Evolutionary conservation across 2,797 vertebrate species (phyloP).

Genomic region (Nyctalus aviator): DNA sequence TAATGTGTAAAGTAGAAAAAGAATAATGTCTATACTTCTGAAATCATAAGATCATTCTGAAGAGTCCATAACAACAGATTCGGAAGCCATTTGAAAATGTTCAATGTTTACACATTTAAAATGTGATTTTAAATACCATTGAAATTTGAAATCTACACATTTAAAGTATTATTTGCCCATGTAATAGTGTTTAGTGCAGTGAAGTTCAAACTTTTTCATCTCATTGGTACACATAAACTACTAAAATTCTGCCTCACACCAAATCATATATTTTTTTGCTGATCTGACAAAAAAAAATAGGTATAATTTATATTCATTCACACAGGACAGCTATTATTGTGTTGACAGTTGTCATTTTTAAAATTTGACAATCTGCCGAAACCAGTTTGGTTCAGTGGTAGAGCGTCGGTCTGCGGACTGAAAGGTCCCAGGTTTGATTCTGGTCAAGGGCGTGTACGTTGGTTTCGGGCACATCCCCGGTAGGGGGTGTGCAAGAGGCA

Average conservation of each 20-base stretch:
- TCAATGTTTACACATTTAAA: conserved; percentile 22
- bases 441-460: too few species aligned
- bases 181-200: background rate
- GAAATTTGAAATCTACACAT: background rate
- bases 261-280: background rate
- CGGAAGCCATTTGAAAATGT: conserved; percentile 18
- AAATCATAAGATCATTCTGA: background rate
- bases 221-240: background rate
- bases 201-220: background rate
- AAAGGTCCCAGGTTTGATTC: too few species aligned
- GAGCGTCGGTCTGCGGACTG: too few species aligned
- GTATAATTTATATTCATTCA: background rate
- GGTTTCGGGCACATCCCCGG: too few species aligned
- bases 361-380: background rate
- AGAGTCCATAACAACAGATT: background rate
- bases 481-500: too few species aligned
- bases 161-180: conserved; percentile 10
- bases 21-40: background rate
- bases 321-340: background rate
- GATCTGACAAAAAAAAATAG: background rate
- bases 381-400: too few species aligned
- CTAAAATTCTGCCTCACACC: background rate
- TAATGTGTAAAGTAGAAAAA: background rate
- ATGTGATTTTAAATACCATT: background rate
- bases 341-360: background rate